Evolutionary conservation across 1,140 invertebrate species (phyloP), one percentile per base, ranked within the genome.

Genomic region (Drosophila aff.): DNA sequence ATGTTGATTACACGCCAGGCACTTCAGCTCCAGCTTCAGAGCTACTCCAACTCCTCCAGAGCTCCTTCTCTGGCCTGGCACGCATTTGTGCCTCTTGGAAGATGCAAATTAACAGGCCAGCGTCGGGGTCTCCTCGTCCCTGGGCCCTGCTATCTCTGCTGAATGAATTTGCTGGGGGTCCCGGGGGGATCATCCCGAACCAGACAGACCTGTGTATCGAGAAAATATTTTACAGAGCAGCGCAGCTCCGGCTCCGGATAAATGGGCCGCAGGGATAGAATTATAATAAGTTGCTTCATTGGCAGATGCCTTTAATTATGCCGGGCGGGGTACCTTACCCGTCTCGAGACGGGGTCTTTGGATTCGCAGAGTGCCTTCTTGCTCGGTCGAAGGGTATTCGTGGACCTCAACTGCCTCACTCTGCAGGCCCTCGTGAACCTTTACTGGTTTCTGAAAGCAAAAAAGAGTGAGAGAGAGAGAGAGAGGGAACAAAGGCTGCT

Each of bases 211-310:
- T 64, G 68, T 74, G 71, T 74, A 74, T 74, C 71, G 71, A 74
- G 71, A 74, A 68, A 77, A 85, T 65, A 65, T 72, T 71, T 85
- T 38, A 31, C 62, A 69, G 47, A 58, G 60, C 52, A 67, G 40
- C 49, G 46, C 18, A 41, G 57, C 41, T 55, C 60, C 75, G 71
- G 57, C 41, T 61, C 60, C 75, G 76, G 80, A 83, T 92, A 91
- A 92, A 92, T 91, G 84, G 67, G 83, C 91, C 91, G 83, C 76
- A 89, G 81, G 86, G 68, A 79, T 92, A 82, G 86, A 82, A 91
- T 92, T 89, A 92, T 91, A 85, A 92, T 92, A 91, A 85, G 81
- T 87, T 91, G 74, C 83, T 87, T 75, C 77, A 89, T 85, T 82
- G 91, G 83, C 83, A 92, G 82, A 87, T 79, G 81, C 66, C 81